Conservation (phyloP, 2,113 vertebrate genomes). For the Vombatus ursinus region DNA sequence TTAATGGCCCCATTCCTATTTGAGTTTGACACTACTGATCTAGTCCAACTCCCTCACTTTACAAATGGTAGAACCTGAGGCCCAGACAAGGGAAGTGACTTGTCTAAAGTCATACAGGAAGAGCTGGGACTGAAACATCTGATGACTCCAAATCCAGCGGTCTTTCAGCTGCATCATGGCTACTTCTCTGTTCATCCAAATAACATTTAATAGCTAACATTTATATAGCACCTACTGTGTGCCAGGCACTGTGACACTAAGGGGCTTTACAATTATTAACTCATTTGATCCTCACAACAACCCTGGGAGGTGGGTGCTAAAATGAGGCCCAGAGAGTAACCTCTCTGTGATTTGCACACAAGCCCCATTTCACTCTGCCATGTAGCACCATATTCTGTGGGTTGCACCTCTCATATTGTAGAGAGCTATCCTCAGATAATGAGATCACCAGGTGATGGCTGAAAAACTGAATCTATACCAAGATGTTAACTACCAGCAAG, state of each 20-base stretch:
- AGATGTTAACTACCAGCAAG: background rate
- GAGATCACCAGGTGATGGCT: background rate
- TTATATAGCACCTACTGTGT: background rate
- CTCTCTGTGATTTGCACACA: background rate
- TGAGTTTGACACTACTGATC: background rate
- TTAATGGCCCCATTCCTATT: background rate
- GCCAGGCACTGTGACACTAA: background rate
- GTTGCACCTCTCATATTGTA: background rate
- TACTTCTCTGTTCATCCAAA: background rate
- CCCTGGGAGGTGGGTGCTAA: background rate
- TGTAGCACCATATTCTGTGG: slow-evolving; percentile 10
- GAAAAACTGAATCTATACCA: background rate
- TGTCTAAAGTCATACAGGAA: background rate
- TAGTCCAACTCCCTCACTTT: background rate
- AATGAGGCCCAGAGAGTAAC: background rate
- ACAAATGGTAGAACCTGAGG: background rate
- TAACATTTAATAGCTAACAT: background rate
- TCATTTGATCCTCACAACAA: background rate
- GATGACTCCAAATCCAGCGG: background rate
- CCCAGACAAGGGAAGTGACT: background rate
- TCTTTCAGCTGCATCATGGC: background rate
- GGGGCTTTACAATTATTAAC: background rate
- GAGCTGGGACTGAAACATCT: background rate
- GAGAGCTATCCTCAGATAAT: background rate
- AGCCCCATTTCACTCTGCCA: background rate